Conservation (phyloP, 1,140 invertebrate species). For the Ganaspis sp. region DNA sequence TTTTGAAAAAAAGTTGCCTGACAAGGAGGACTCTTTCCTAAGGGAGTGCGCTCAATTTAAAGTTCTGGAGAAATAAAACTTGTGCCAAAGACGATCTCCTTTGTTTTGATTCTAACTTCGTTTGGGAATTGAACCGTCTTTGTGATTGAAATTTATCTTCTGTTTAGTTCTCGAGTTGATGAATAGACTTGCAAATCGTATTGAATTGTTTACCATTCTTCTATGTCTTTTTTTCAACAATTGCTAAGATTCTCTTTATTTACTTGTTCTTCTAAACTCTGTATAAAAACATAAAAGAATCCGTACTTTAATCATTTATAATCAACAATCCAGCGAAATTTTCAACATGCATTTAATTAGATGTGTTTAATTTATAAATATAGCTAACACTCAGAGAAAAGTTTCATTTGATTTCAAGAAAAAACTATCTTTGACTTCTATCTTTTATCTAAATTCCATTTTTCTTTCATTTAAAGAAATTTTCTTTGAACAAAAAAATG, state of each 20-base stretch:
- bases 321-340: too few relatives aligned
- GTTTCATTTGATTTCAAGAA: too few relatives aligned
- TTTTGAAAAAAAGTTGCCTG: not conserved
- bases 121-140: constrained; percentile 14
- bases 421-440: too few relatives aligned
- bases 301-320: too few relatives aligned
- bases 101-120: not conserved
- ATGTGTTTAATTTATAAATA: too few relatives aligned
- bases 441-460: too few relatives aligned
- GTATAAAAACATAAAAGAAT: too few relatives aligned
- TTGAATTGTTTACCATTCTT: not conserved
- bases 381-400: too few relatives aligned
- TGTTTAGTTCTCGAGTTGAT: not conserved
- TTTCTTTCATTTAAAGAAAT: too few relatives aligned
- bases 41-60: not conserved
- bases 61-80: constrained; percentile 11
- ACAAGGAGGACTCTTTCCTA: not conserved
- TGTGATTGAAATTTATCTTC: constrained; percentile 10
- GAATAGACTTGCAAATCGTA: not conserved
- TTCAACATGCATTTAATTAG: too few relatives aligned
- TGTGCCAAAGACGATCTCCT: not conserved
- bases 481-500: too few relatives aligned
- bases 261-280: not conserved
- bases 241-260: not conserved
- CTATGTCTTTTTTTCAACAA: too few relatives aligned